Evolutionary conservation across 2,888 invertebrate genomes (phyloP).

Genomic region (Apamea sordens): DNA sequence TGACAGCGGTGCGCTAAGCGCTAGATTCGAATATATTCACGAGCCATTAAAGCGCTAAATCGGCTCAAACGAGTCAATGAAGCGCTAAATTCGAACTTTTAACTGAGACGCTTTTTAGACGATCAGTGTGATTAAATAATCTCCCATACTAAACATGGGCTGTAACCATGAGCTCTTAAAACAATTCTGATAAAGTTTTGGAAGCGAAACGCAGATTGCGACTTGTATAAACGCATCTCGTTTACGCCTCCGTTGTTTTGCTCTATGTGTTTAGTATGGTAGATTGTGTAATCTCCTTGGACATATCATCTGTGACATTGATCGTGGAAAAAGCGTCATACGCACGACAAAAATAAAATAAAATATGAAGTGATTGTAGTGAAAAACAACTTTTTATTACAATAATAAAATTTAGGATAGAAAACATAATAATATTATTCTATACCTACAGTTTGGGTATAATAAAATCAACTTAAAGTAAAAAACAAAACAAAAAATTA

Average conservation of each 20-base stretch:
- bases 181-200: conserved; percentile 49
- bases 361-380: too few species aligned
- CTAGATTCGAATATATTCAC: conserved; percentile 45
- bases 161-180: conserved; percentile 41
- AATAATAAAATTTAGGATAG: too few species aligned
- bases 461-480: conserved; percentile 10
- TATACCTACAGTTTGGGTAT: too few species aligned
- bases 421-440: too few species aligned
- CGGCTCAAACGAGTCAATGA: conserved; percentile 36
- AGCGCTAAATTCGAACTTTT: conserved; percentile 45
- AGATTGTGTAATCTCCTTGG: too few species aligned
- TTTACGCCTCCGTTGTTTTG: conserved; percentile 49
- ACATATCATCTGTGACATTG: too few species aligned
- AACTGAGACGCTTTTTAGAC: conserved; percentile 42
- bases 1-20: conserved; percentile 24
- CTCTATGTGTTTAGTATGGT: conserved; percentile 7
- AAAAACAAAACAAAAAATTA: conserved; percentile 19
- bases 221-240: conserved; percentile 36
- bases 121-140: conserved; percentile 41
- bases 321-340: too few species aligned
- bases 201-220: conserved; percentile 42
- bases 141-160: conserved; percentile 43
- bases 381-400: too few species aligned
- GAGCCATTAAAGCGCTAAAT: conserved; percentile 32
- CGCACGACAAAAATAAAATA: too few species aligned